Conservation (phyloP, 2,113 vertebrate genomes). For the Colaptes auratus region DNA sequence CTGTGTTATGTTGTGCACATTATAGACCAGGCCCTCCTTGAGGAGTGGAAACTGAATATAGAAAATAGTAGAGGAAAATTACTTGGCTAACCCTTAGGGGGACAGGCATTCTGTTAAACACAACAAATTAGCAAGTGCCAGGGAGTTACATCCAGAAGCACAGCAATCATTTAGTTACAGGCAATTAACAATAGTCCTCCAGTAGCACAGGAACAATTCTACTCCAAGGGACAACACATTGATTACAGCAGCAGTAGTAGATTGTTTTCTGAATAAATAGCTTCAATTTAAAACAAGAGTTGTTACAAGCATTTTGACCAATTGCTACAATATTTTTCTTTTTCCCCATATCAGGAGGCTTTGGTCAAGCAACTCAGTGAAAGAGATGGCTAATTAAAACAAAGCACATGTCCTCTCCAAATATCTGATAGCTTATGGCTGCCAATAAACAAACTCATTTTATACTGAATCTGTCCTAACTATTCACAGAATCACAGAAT, state of each 20-base stretch:
- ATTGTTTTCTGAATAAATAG: constrained; percentile 79
- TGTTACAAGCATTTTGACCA: constrained; percentile 77
- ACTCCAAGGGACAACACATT: constrained; percentile 75
- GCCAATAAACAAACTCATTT: constrained; percentile 68
- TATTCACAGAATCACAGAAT: no score
- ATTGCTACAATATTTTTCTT: constrained; percentile 54
- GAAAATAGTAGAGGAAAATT: constrained; percentile 69
- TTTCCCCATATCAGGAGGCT: constrained; percentile 70
- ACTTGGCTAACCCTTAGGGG: constrained; percentile 43
- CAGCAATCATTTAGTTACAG: constrained; percentile 79
- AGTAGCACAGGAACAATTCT: constrained; percentile 64
- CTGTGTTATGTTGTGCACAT: constrained; percentile 50
- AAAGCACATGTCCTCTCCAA: constrained; percentile 42
- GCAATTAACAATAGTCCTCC: constrained; percentile 77
- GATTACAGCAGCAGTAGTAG: constrained; percentile 74
- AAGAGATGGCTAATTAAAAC: constrained; percentile 78
- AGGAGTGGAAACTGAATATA: constrained; percentile 43
- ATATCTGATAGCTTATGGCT: constrained; percentile 42
- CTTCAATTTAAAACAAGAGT: constrained; percentile 80
- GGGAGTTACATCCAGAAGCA: constrained; percentile 74
- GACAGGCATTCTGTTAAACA: constrained; percentile 72
- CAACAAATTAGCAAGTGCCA: constrained; percentile 70
- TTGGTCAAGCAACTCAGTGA: constrained; percentile 52
- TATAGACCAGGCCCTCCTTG: constrained; percentile 54
- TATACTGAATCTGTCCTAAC: constrained; percentile 51